Percentiles rank a stretch among this genome's conserved stretches.
phyloP scores from a whole-genome alignment of 1,140 invertebrate genomes.

The Heliothis virescens region DNA sequence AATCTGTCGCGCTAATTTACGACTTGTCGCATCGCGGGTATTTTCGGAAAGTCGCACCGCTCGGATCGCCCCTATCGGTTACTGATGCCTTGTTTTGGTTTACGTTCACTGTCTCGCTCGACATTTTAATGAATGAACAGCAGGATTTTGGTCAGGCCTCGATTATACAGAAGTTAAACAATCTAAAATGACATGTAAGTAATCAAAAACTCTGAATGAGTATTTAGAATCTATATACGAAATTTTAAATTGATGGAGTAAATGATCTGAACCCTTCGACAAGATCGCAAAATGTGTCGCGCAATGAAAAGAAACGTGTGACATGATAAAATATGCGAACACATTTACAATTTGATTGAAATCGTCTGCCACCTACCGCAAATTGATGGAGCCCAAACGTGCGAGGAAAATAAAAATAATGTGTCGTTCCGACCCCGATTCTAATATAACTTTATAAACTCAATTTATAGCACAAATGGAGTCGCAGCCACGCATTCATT shows the following conservation, averaged over 20 bases:
- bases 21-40: conserved; percentile 53
- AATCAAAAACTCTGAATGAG: too few species aligned
- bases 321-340: conserved; percentile 35
- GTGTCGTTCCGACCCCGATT: conserved; percentile 27
- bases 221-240: neutral
- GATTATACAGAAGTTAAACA: neutral
- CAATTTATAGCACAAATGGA: conserved; percentile 38
- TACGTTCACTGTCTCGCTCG: neutral
- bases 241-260: neutral
- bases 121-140: conserved; percentile 25
- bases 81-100: conserved; percentile 44
- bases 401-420: conserved; percentile 45
- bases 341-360: conserved; percentile 42
- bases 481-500: conserved; percentile 36
- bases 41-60: conserved; percentile 45
- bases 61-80: conserved; percentile 43
- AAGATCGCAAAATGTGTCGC: neutral
- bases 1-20: conserved; percentile 67
- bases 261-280: neutral
- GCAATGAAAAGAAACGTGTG: neutral
- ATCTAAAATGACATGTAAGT: too few species aligned
- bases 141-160: neutral
- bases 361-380: conserved; percentile 35
- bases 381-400: conserved; percentile 43
- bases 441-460: conserved; percentile 47